phyloP scores from a whole-genome alignment of 2,797 vertebrate species.

The Anisognathus igniventris region DNA sequence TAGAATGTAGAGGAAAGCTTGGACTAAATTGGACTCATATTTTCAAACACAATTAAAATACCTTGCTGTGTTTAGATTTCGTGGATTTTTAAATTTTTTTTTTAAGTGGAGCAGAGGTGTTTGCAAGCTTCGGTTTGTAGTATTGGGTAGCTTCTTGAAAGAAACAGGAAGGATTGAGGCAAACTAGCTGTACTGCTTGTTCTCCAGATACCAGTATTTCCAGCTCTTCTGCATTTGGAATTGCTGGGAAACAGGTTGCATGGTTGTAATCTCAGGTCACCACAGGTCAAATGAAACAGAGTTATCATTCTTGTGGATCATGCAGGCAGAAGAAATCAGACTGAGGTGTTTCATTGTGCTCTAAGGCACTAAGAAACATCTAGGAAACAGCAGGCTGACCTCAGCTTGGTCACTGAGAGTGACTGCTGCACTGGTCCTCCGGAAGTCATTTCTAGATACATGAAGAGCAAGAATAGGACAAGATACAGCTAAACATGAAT shows the following conservation, averaged over 20 bases:
- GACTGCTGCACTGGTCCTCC: background rate
- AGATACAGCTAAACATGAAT: background rate
- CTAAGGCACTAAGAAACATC: background rate
- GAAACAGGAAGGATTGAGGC: background rate
- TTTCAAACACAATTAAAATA: background rate
- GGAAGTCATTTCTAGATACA: background rate
- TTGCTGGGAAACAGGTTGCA: background rate
- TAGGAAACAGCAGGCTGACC: background rate
- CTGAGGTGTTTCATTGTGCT: background rate
- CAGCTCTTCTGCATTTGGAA: background rate
- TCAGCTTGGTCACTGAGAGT: background rate
- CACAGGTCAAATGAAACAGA: background rate
- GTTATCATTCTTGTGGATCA: background rate
- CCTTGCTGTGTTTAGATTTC: background rate
- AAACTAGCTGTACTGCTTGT: background rate
- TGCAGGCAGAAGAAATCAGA: background rate
- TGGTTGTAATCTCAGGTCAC: background rate
- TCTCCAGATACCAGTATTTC: conserved; percentile 19
- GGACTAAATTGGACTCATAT: background rate
- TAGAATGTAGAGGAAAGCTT: background rate
- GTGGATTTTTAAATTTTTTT: background rate
- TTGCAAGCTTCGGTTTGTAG: background rate
- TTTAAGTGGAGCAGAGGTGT: background rate
- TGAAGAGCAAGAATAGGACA: background rate
- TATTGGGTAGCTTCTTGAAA: background rate